Base-by-base conservation (phyloP, 2,888 invertebrate species). In the Mythimna lalbum region DNA sequence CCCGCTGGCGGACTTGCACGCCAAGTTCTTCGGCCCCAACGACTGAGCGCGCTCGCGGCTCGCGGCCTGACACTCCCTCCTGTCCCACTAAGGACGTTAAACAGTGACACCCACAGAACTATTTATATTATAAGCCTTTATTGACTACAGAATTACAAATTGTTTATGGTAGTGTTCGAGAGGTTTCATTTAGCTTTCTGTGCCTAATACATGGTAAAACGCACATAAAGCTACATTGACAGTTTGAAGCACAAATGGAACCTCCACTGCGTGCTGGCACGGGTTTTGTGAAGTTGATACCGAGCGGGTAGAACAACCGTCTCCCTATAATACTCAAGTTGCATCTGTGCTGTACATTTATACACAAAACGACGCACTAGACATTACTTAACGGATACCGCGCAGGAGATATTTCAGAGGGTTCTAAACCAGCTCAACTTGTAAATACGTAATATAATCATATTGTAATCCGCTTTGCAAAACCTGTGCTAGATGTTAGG, bases 1-100 rank as follows among this genome's bases (percentile, higher is more conserved):
- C 70, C 92, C 96, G 0, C 90, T 96, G 0, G 84, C 85, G 0
- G 91, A 93, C 68, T 90, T 95, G 19, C 91, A 90, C 72, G 90
- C 88, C 31, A 88, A 90, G 82, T 90, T 94, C 86, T 91, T 92
- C 81, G 86, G 82, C 4, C 85, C 90, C 82, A 88, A 89, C 87
- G 91, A 91, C 88, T 93, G 92, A 92, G 71, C 78, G 31, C 56
- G 21, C 14, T 33, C 31, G 52, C 21, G 5, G 12, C 55, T 17
- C 67, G 36, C 62, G 23, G 27, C 39, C 55, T n/a, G 71, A 56
- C 59, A 43, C 70, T 10, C 64, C 59, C 36, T 62, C 53, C 52
- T 62, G 73, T 70, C 71, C 71, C 39, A 19, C 65, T 19, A n/a
- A 43, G 80, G 75, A 72, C 81, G 78, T 43, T 67, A 70, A 61